Evolutionary conservation across 2,113 vertebrate species (phyloP).

Genomic region (Coreoperca whiteheadi): DNA sequence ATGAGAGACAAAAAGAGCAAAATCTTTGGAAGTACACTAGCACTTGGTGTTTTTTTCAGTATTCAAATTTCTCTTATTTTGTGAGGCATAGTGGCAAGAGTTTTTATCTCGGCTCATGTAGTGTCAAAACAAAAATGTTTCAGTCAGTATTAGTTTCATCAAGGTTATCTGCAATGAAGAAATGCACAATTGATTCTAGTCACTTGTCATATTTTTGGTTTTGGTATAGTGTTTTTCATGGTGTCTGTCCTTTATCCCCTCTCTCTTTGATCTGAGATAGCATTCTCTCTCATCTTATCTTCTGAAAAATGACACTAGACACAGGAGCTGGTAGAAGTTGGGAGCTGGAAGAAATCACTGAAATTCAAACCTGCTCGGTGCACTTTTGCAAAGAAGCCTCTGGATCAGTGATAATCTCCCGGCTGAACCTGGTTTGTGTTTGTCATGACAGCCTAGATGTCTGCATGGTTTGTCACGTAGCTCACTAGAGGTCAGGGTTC

Average conservation of each 20-base stretch:
- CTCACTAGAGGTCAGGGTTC: conserved; percentile 58
- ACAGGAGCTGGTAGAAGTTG: conserved; percentile 17
- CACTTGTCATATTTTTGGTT: background rate
- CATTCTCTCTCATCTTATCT: conserved; percentile 38
- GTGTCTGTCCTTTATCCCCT: conserved; percentile 8
- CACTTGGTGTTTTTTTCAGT: background rate
- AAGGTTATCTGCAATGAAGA: background rate
- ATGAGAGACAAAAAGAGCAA: background rate
- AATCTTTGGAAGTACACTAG: background rate
- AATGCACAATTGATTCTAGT: conserved; percentile 10
- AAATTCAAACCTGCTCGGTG: conserved; percentile 47
- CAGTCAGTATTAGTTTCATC: background rate
- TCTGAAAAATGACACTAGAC: conserved; percentile 35
- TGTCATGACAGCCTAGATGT: conserved; percentile 69
- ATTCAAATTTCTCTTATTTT: background rate
- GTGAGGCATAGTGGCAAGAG: background rate
- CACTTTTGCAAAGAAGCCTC: conserved; percentile 53
- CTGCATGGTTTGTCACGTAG: conserved; percentile 65
- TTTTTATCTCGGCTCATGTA: background rate
- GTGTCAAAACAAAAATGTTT: background rate
- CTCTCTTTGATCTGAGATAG: conserved; percentile 53
- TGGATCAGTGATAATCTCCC: conserved; percentile 65
- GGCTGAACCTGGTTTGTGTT: conserved; percentile 77
- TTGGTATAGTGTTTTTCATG: background rate
- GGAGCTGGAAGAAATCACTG: conserved; percentile 34